phyloP scores from a whole-genome alignment of 2,113 vertebrate genomes.

The Lynx canadensis region DNA sequence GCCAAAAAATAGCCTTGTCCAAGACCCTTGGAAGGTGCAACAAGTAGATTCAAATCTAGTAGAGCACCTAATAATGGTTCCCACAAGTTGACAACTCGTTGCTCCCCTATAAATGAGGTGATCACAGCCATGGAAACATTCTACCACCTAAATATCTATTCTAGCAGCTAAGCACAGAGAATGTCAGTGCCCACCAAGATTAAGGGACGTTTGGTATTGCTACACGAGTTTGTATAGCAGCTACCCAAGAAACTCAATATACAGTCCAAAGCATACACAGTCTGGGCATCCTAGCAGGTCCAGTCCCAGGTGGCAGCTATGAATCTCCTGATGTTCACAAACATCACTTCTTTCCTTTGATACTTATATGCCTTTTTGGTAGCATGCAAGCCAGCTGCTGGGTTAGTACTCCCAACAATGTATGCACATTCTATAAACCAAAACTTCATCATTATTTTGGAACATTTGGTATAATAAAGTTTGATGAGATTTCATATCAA shows the following conservation, averaged over 20 bases:
- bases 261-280: neutral
- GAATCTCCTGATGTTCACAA: slow-evolving; percentile 34
- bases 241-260: neutral
- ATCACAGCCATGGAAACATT: slow-evolving; percentile 5
- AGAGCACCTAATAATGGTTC: neutral
- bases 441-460: neutral
- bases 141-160: neutral
- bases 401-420: neutral
- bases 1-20: neutral
- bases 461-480: neutral
- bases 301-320: neutral
- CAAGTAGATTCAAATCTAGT: neutral
- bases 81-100: neutral
- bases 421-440: neutral
- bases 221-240: neutral
- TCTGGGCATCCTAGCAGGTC: neutral
- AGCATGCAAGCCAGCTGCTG: neutral
- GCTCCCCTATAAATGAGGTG: neutral
- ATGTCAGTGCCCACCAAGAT: neutral
- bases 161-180: slow-evolving; percentile 17
- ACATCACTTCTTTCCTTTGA: neutral
- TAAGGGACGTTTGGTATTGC: neutral
- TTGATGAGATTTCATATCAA: neutral
- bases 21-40: neutral
- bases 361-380: neutral